Evolutionary conservation across 2,888 invertebrate species (phyloP).

Genomic region (Bombylius major): DNA sequence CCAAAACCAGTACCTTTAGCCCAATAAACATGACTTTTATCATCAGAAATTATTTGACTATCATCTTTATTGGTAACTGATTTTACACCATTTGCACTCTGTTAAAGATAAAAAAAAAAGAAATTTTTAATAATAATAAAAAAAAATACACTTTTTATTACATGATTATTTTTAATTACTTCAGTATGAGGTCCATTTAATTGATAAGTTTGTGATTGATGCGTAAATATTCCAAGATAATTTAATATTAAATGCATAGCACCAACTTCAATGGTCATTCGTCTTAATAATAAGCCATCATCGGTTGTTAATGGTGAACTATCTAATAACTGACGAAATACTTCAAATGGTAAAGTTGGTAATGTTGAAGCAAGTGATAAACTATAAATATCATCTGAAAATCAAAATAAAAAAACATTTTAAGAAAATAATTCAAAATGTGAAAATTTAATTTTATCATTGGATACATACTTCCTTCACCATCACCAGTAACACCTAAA

Average conservation of each 20-base stretch:
- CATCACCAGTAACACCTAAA: slow-evolving; percentile 82
- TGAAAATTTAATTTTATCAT: not conserved
- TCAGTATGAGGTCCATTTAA: slow-evolving; percentile 28
- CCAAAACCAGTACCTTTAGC: slow-evolving; percentile 96
- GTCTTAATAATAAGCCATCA: slow-evolving; percentile 60
- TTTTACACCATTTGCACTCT: slow-evolving; percentile 18
- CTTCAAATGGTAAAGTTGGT: slow-evolving; percentile 43
- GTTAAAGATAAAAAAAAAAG: not conserved
- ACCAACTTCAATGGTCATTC: slow-evolving; percentile 70
- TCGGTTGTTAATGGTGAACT: slow-evolving; percentile 60
- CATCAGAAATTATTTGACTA: slow-evolving; percentile 43
- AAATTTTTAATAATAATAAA: not conserved
- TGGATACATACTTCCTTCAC: slow-evolving; percentile 57
- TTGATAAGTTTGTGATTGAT: slow-evolving; percentile 49
- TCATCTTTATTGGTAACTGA: slow-evolving; percentile 24
- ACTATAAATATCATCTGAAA: slow-evolving; percentile 52
- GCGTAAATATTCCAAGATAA: slow-evolving; percentile 80
- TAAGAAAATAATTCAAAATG: not conserved
- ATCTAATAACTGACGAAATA: slow-evolving; percentile 61
- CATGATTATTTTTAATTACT: slow-evolving; percentile 12
- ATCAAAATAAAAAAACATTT: not conserved
- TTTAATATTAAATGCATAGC: slow-evolving; percentile 74
- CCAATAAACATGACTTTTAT: slow-evolving; percentile 76
- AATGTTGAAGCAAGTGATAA: slow-evolving; percentile 53
- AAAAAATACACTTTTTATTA: not conserved